Percentiles rank a stretch among this genome's conserved stretches.
Evolutionary conservation across 2,113 vertebrate species (phyloP).

Genomic region (Antechinus flavipes): DNA sequence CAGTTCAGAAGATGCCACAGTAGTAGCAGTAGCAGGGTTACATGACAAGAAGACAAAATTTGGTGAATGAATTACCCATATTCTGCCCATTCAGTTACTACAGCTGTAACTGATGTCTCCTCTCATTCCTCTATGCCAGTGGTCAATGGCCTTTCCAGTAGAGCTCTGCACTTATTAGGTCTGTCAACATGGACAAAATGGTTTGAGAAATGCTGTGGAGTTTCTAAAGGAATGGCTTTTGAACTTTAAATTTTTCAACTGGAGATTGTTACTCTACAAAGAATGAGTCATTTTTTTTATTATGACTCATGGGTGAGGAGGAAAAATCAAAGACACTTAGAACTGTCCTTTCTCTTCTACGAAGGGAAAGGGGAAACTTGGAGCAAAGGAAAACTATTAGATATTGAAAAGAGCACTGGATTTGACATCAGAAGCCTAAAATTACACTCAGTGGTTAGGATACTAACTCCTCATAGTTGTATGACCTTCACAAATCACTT

Average conservation of each 20-base stretch:
- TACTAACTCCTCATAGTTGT: too few relatives aligned
- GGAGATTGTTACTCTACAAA: neutral
- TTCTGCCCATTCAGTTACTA: neutral
- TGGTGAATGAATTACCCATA: neutral
- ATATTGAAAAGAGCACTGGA: neutral
- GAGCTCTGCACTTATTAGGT: neutral
- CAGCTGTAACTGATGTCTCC: neutral
- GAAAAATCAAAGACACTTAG: neutral
- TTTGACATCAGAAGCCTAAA: neutral
- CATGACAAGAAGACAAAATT: neutral
- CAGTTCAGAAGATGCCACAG: neutral
- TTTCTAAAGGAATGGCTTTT: neutral
- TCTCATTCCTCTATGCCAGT: neutral
- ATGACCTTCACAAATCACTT: too few relatives aligned
- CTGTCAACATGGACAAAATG: neutral
- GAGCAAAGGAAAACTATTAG: neutral
- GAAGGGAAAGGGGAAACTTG: neutral
- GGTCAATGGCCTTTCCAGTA: neutral
- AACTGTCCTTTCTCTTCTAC: neutral
- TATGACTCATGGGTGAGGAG: neutral
- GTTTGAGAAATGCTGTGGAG: neutral
- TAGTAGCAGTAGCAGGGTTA: neutral
- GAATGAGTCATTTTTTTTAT: neutral
- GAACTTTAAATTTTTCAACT: neutral
- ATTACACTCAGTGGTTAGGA: neutral